Evolutionary conservation across 2,888 invertebrate genomes (phyloP).

Genomic region (Blastobasis lacticolella): DNA sequence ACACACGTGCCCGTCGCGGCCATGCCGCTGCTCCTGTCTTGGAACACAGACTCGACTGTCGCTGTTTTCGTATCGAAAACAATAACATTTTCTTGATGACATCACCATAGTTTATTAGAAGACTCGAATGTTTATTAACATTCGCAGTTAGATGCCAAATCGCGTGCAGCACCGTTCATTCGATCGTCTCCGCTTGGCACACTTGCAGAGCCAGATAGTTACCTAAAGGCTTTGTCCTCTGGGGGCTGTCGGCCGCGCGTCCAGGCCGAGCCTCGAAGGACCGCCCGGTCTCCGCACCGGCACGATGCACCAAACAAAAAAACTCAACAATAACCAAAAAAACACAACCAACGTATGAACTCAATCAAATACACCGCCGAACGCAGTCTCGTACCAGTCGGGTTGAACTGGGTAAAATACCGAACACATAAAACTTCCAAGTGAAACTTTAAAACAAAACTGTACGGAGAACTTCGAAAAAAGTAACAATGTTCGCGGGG

Average conservation of each 20-base stretch:
- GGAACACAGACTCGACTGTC: too few relatives aligned
- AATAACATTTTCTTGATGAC: too few relatives aligned
- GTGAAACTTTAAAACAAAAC: conserved; percentile 68
- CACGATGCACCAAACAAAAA: conserved; percentile 73
- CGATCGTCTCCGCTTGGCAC: background rate
- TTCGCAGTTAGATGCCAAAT: conserved; percentile 7
- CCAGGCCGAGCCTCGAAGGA: conserved; percentile 63
- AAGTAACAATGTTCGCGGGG: conserved; percentile 62
- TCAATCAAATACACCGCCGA: conserved; percentile 56
- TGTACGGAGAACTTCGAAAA: conserved; percentile 67
- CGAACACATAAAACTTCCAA: conserved; percentile 62
- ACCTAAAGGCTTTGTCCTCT: conserved; percentile 70
- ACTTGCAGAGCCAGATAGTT: conserved; percentile 34
- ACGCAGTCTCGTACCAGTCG: conserved; percentile 50
- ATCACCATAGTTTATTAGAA: conserved; percentile 2
- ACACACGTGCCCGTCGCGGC: too few relatives aligned
- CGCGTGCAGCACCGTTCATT: conserved; percentile 1
- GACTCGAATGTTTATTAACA: conserved; percentile 8
- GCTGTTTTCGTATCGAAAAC: too few relatives aligned
- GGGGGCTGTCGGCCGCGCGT: conserved; percentile 55
- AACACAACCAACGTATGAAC: conserved; percentile 67
- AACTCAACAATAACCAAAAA: conserved; percentile 73
- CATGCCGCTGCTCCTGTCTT: too few relatives aligned
- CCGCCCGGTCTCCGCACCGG: conserved; percentile 63
- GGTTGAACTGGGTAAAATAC: conserved; percentile 52